phyloP scores from a whole-genome alignment of 1,140 invertebrate genomes.

The Drosophila ogumai region DNA sequence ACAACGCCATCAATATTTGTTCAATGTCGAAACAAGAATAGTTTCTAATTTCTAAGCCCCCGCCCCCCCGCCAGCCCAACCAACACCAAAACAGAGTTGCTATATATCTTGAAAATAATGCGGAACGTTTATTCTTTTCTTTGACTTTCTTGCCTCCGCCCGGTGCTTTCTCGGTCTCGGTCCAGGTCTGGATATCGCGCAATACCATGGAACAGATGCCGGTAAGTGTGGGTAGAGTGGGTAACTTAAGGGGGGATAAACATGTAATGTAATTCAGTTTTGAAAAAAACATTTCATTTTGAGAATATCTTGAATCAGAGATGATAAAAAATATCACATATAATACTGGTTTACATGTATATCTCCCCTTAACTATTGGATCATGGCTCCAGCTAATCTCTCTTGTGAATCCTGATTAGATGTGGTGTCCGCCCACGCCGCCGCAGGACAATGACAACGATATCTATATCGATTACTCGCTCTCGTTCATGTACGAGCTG shows the following conservation, averaged over 20 bases:
- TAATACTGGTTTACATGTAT: too few species aligned
- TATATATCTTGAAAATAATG: slow-evolving; percentile 79
- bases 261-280: too few species aligned
- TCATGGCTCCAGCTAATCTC: slow-evolving; percentile 13
- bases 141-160: slow-evolving; percentile 83
- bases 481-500: slow-evolving; percentile 94
- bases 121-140: slow-evolving; percentile 80
- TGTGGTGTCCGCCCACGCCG: slow-evolving; percentile 98
- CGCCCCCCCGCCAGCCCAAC: not conserved
- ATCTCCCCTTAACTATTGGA: not conserved
- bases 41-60: slow-evolving; percentile 49
- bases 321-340: too few species aligned
- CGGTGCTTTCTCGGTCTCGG: slow-evolving; percentile 3
- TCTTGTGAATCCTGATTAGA: slow-evolving; percentile 86
- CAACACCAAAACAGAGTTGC: slow-evolving; percentile 84
- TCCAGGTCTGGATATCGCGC: slow-evolving; percentile 90
- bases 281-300: too few species aligned
- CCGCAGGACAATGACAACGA: slow-evolving; percentile 94
- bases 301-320: too few species aligned
- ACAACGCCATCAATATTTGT: slow-evolving; percentile 53
- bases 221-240: slow-evolving; percentile 87
- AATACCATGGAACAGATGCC: slow-evolving; percentile 91
- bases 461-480: slow-evolving; percentile 94
- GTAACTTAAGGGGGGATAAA: not conserved
- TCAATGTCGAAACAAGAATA: slow-evolving; percentile 27